Conservation (phyloP, 1,140 invertebrate genomes). For the Drosophila tani region DNA sequence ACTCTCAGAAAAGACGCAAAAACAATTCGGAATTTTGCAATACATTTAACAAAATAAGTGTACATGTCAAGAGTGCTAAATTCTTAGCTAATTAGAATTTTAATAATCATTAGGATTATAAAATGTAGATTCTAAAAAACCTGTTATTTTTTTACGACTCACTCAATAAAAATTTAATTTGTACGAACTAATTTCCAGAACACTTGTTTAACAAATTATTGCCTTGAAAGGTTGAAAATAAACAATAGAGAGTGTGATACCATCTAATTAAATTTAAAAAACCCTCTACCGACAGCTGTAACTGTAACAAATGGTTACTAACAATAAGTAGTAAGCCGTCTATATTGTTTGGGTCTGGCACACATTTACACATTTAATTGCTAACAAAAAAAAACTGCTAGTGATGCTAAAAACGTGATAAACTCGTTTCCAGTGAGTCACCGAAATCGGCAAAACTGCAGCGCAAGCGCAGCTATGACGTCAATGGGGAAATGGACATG, state of each 20-base stretch:
- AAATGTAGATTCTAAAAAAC: neutral
- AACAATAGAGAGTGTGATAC: slow-evolving; percentile 1
- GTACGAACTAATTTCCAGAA: neutral
- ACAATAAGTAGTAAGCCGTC: neutral
- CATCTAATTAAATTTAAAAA: neutral
- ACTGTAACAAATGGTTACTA: neutral
- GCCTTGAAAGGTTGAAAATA: neutral
- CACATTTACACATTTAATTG: slow-evolving; percentile 17
- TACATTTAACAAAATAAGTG: too few species aligned
- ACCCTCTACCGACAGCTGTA: neutral
- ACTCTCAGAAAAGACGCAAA: neutral
- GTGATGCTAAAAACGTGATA: slow-evolving; percentile 1
- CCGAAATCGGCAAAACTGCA: slow-evolving; percentile 6
- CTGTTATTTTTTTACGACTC: neutral
- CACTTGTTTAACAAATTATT: slow-evolving; percentile 3
- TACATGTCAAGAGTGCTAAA: neutral
- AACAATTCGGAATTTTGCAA: too few species aligned
- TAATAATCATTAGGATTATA: neutral
- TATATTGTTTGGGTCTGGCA: neutral
- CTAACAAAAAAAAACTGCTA: neutral
- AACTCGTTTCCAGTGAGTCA: slow-evolving; percentile 32
- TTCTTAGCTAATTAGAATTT: neutral
- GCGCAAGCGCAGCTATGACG: slow-evolving; percentile 51
- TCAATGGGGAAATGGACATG: slow-evolving; percentile 35
- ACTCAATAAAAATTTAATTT: neutral